Evolutionary conservation across 2,113 vertebrate genomes (phyloP).

Genomic region (Calypte anna): DNA sequence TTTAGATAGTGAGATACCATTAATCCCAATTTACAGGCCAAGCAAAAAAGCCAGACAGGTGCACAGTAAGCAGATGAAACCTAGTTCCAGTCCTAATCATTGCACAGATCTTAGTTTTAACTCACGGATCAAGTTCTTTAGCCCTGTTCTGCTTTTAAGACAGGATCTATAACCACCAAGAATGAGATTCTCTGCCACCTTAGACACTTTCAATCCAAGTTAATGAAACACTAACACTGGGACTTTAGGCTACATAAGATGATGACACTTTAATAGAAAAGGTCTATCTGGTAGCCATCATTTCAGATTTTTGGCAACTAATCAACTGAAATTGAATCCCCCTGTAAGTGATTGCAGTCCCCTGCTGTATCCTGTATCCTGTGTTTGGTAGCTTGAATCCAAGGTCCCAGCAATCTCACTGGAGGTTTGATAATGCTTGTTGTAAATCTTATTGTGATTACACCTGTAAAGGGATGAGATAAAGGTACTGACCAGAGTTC

Average conservation of each 20-base stretch:
- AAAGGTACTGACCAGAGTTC: background rate
- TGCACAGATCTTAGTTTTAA: background rate
- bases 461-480: background rate
- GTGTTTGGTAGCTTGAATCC: fast-evolving
- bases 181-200: background rate
- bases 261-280: background rate
- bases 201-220: background rate
- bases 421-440: background rate
- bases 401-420: background rate
- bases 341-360: background rate
- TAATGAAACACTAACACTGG: background rate
- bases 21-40: background rate
- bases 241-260: background rate
- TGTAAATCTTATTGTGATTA: background rate
- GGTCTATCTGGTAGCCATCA: background rate
- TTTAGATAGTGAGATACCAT: background rate
- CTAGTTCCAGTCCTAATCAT: background rate
- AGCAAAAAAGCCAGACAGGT: background rate
- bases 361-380: background rate
- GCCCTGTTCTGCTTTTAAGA: background rate
- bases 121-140: background rate
- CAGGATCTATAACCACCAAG: background rate
- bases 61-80: background rate
- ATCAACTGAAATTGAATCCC: background rate
- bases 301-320: background rate